These are phyloP conservation scores for Pavo muticus DNA, from an alignment of 2,113 vertebrate genomes.

Conservation along the genomic window DNA sequence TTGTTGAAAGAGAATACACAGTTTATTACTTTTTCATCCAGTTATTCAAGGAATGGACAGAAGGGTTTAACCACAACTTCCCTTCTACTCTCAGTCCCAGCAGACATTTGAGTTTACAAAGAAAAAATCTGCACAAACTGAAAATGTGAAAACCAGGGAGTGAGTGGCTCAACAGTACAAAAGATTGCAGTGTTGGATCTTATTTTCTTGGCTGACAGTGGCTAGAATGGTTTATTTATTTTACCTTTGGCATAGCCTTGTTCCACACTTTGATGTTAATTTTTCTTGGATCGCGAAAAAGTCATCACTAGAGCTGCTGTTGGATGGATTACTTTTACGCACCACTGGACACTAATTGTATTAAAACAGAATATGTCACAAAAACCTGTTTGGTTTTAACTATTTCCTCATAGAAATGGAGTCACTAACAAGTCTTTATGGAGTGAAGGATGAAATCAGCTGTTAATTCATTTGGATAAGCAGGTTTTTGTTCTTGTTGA, in stretches of 20 bases:
- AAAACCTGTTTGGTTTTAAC: background rate
- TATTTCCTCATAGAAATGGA: background rate
- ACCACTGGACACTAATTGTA: background rate
- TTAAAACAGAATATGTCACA: background rate
- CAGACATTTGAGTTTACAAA: background rate
- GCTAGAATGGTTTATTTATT: slow-evolving; percentile 10
- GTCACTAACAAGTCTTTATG: background rate
- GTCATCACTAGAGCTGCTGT: background rate
- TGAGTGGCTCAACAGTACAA: background rate
- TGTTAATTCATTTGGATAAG: background rate
- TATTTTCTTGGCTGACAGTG: background rate
- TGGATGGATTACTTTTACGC: background rate
- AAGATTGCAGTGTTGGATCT: background rate
- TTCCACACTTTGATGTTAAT: background rate
- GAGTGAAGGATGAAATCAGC: background rate
- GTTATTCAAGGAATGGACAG: background rate
- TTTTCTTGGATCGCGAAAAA: background rate
- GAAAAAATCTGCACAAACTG: background rate
- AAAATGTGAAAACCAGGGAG: slow-evolving; percentile 9
- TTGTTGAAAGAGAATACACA: background rate
- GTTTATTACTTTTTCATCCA: slow-evolving; percentile 3
- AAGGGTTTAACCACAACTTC: background rate
- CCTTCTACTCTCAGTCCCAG: background rate
- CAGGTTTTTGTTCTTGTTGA: background rate
- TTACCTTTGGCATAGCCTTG: slow-evolving; percentile 23